Percentiles rank a stretch among this genome's conserved stretches.
These are phyloP conservation scores for Pachycephus smyrnensis DNA, from an alignment of 2,888 invertebrate species.

Conservation along the genomic window DNA sequence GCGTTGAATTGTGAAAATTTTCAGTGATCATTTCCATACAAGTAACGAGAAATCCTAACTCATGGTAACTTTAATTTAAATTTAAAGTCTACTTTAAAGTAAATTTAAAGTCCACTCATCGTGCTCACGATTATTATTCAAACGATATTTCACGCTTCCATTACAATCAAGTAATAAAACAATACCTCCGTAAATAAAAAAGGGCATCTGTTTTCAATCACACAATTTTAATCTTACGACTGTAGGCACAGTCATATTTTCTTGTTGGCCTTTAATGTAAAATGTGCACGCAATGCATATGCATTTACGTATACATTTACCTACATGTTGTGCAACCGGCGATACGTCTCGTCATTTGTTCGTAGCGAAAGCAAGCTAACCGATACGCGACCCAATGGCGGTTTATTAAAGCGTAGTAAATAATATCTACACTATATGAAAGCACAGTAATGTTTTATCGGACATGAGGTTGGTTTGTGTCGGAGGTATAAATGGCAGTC, in stretches of 20 bases:
- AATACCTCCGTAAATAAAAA: not conserved
- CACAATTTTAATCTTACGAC: not conserved
- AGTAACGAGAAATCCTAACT: not conserved
- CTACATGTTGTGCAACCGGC: not conserved
- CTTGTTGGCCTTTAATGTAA: not conserved
- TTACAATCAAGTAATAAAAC: not conserved
- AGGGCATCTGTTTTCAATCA: not conserved
- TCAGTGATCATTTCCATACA: not conserved
- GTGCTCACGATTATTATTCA: not conserved
- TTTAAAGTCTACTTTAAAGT: too few species aligned
- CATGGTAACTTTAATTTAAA: too few species aligned
- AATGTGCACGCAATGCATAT: not conserved
- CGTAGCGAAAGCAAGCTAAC: not conserved
- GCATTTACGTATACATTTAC: not conserved
- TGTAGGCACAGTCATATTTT: not conserved
- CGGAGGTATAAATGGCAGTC: conserved; percentile 48
- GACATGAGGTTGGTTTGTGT: conserved; percentile 14
- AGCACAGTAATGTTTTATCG: conserved; percentile 27
- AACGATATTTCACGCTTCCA: not conserved
- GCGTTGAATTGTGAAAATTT: not conserved
- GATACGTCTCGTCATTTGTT: not conserved
- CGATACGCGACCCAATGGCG: not conserved
- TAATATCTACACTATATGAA: conserved; percentile 35
- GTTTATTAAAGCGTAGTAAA: conserved; percentile 44
- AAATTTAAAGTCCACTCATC: too few species aligned